Evolutionary conservation across 2,888 invertebrate species (phyloP).

Genomic region (Brachynemurus nebulosus): DNA sequence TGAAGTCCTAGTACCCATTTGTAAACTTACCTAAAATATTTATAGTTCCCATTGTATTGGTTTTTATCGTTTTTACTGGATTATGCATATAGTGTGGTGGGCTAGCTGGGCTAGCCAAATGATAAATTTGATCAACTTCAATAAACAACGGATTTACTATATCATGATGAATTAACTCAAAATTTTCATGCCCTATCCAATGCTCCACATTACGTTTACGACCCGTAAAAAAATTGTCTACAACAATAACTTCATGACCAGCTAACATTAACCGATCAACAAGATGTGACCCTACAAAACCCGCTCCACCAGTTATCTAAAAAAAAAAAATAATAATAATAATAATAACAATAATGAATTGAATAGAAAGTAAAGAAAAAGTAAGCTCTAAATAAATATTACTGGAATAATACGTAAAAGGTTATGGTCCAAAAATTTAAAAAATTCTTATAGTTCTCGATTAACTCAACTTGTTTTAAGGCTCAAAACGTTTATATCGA

Average conservation of each 20-base stretch:
- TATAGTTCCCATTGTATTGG: constrained; percentile 92
- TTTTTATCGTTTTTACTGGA: constrained; percentile 98
- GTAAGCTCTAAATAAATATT: too few species aligned
- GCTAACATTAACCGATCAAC: constrained; percentile 90
- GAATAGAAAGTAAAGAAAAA: too few species aligned
- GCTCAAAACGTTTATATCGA: too few species aligned
- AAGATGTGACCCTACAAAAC: constrained; percentile 98
- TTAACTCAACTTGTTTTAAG: too few species aligned
- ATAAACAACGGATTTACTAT: constrained; percentile 95
- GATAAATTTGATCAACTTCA: constrained; percentile 97
- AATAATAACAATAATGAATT: background rate
- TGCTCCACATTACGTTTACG: constrained; percentile 94
- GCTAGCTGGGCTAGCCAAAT: constrained; percentile 96
- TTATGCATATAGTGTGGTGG: constrained; percentile 99
- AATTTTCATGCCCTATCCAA: constrained; percentile 98
- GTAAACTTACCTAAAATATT: constrained; percentile 67
- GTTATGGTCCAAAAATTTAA: too few species aligned
- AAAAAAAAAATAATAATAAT: constrained; percentile 21
- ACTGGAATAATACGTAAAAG: too few species aligned
- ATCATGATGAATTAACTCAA: constrained; percentile 97
- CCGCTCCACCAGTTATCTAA: constrained; percentile 89
- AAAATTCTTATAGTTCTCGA: too few species aligned
- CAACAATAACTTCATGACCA: constrained; percentile 93
- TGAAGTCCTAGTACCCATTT: too few species aligned
- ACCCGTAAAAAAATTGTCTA: constrained; percentile 97